Evolutionary conservation across 2,888 invertebrate species (phyloP), one percentile per base, ranked within the genome.

Genomic region (Lasioglossum marginatum): DNA sequence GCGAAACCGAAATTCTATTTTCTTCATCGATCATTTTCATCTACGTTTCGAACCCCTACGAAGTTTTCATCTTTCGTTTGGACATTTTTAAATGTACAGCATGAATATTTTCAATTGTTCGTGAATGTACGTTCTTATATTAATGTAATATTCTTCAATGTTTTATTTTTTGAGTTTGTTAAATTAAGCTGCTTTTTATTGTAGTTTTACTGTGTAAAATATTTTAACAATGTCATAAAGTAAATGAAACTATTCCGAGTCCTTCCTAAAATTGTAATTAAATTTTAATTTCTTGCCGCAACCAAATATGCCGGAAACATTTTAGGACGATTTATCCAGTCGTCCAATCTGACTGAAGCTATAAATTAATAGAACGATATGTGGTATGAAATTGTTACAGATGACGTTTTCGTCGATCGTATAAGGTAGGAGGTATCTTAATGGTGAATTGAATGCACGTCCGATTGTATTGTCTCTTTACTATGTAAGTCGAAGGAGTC

Each of bases 401-500:
- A 14, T 14, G 14, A 60, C 14, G 2, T 27, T 63, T 63, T 31
- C 1, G 31, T 16, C 8, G 8, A 31, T 16, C 19, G 63, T 6
- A 16, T 34, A 19, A 31, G 19, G 8, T 34, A 8, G 14, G 19
- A 8, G 14, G 19, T 8, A 8, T 63, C 34, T 63, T 31, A 31
- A 19, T 19, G 2, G 31, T 2, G 19, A 8, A 23, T 14, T 27
- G 2, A 14, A 27, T 43, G 19, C 34, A 37, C 45, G 45, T 57
- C 31, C n/a, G n/a, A 57, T n/a, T 16, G 31, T n/a, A 66, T 72
- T 79, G 40, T 60, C 76, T 81, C 81, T 79, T 68, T 63, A 48
- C 14, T 66, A 60, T 48, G 71, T 63, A 79, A 88, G 79, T 83
- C 31, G 63, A 45, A 31, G 12, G 48, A 66, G 48, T 79, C 85